Conservation (phyloP, 2,113 vertebrate species). For the Zosterops borbonicus region DNA sequence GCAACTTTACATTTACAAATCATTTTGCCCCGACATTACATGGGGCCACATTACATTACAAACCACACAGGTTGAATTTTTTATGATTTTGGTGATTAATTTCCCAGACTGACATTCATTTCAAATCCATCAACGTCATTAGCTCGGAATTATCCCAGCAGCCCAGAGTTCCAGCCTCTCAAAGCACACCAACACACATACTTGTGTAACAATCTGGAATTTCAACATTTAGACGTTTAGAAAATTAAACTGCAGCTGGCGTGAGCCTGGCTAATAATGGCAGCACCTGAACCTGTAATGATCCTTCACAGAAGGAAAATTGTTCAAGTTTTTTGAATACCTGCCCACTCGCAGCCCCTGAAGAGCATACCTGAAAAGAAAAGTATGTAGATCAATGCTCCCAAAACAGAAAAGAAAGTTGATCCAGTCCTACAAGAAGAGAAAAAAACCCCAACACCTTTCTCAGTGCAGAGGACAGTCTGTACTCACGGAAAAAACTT, state of each 20-base stretch:
- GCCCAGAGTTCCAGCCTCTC: not conserved
- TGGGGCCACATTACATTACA: not conserved
- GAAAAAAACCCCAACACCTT: not conserved
- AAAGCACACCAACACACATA: not conserved
- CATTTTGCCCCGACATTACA: not conserved
- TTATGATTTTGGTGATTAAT: not conserved
- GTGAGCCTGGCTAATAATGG: fast-evolving
- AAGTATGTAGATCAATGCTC: constrained; percentile 20
- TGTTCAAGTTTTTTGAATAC: constrained; percentile 46
- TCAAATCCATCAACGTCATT: not conserved
- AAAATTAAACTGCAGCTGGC: not conserved
- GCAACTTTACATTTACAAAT: not conserved
- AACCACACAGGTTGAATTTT: not conserved
- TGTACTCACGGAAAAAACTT: not conserved
- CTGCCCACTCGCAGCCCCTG: not conserved
- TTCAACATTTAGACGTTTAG: not conserved
- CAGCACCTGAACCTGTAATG: constrained; percentile 16
- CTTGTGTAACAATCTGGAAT: not conserved
- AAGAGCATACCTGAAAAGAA: constrained; percentile 41
- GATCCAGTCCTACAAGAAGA: not conserved
- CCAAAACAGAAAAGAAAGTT: not conserved
- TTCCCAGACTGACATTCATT: not conserved
- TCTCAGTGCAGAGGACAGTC: fast-evolving
- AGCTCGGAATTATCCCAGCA: not conserved
- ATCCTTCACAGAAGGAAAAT: constrained; percentile 53